phyloP scores from a whole-genome alignment of 2,888 invertebrate species.

The Epicampocera succincta region DNA sequence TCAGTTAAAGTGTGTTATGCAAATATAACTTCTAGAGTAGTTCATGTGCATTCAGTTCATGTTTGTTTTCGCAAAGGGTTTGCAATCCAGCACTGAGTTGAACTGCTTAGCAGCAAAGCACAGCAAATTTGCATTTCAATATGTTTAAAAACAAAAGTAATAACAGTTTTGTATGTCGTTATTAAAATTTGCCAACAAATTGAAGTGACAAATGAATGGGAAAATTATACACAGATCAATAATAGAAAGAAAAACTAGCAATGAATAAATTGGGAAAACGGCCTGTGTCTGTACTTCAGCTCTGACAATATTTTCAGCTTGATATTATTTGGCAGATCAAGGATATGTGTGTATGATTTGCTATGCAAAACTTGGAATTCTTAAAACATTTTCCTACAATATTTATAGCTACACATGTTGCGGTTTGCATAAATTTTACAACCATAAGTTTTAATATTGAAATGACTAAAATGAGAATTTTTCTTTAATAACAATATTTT shows the following conservation, averaged over 20 bases:
- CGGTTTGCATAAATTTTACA: too few species aligned
- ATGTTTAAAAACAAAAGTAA: constrained; percentile 31
- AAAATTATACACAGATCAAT: constrained; percentile 2
- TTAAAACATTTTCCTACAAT: too few species aligned
- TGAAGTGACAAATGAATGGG: constrained; percentile 48
- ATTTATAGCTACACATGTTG: too few species aligned
- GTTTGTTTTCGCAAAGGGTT: constrained; percentile 59
- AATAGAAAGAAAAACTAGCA: constrained; percentile 15
- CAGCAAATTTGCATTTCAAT: constrained; percentile 46
- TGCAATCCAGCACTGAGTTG: constrained; percentile 25
- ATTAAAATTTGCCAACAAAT: constrained; percentile 37
- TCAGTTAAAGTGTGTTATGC: constrained; percentile 67
- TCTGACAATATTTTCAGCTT: neutral
- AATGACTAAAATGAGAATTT: too few species aligned
- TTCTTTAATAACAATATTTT: too few species aligned
- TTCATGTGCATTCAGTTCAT: constrained; percentile 68
- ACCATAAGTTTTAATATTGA: too few species aligned
- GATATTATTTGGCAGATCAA: too few species aligned
- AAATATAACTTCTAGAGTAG: constrained; percentile 68
- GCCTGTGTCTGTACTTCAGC: neutral
- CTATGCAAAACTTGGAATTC: too few species aligned
- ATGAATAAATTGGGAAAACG: neutral
- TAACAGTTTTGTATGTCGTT: constrained; percentile 33
- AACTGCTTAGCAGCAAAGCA: constrained; percentile 1
- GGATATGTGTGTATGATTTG: too few species aligned